These are phyloP conservation scores for Dicrostonyx torquatus DNA, from an alignment of 2,797 vertebrate species.

Conservation along the genomic window DNA sequence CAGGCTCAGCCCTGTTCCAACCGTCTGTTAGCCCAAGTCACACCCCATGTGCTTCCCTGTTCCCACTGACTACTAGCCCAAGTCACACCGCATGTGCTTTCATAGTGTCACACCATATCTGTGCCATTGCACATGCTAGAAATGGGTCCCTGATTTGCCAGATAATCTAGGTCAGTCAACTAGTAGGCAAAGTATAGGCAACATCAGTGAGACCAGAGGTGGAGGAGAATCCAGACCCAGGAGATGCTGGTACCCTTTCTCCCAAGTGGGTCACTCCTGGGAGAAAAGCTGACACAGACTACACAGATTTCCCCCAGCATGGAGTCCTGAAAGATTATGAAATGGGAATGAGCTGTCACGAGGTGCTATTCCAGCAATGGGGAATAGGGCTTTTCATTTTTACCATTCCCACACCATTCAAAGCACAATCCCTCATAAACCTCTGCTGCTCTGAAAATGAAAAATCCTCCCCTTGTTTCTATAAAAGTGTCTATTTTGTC, in stretches of 20 bases:
- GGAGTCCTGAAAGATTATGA: background rate
- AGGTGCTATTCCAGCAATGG: background rate
- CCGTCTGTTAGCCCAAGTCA: too few relatives aligned
- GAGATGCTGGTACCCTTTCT: background rate
- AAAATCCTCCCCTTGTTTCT: slow-evolving; percentile 53
- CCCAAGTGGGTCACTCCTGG: fast-evolving
- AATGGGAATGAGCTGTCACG: background rate
- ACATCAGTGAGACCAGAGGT: background rate
- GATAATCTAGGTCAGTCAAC: background rate
- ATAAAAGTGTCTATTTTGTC: slow-evolving; percentile 41
- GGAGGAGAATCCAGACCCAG: background rate
- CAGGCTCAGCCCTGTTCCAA: background rate
- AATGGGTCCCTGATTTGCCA: background rate
- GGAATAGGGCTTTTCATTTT: slow-evolving; percentile 51
- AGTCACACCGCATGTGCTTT: background rate
- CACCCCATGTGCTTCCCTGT: too few relatives aligned
- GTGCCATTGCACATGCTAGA: background rate
- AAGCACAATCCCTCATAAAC: slow-evolving; percentile 25
- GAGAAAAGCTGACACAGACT: background rate
- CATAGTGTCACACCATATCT: background rate
- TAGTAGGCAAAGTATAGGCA: background rate
- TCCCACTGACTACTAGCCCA: background rate
- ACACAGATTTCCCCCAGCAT: background rate
- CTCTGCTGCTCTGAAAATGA: slow-evolving; percentile 43
- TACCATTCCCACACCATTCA: slow-evolving; percentile 35